Conservation (phyloP, 2,888 invertebrate species). For the Phalera bucephala region DNA sequence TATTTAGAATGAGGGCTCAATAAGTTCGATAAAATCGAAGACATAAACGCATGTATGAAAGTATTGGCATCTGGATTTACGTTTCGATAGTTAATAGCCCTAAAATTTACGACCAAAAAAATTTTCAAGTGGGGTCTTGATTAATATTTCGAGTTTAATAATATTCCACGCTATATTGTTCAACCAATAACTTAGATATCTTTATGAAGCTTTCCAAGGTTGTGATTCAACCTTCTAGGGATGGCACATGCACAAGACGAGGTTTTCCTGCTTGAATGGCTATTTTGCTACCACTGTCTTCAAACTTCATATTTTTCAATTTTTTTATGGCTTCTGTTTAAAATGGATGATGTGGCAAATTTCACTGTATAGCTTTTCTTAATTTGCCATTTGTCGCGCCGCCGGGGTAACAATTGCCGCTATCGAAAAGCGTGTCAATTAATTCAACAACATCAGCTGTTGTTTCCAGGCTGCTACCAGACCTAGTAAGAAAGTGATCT, state of each 20-base stretch:
- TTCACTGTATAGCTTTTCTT: constrained; percentile 3
- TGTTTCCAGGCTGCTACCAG: background rate
- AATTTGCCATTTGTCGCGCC: constrained; percentile 1
- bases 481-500: no score
- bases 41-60: constrained; percentile 22
- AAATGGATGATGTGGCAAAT: constrained; percentile 8
- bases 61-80: constrained; percentile 22
- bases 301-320: constrained; percentile 7
- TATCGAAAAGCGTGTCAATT: constrained; percentile 4
- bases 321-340: constrained; percentile 11
- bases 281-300: constrained; percentile 4
- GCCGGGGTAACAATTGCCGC: background rate
- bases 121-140: constrained; percentile 26
- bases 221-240: constrained; percentile 19
- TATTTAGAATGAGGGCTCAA: constrained; percentile 13
- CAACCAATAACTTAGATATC: constrained; percentile 18
- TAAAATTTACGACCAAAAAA: constrained; percentile 28
- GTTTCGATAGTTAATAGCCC: constrained; percentile 25
- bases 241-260: constrained; percentile 15
- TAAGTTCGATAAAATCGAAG: constrained; percentile 8
- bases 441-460: background rate
- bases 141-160: constrained; percentile 24
- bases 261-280: constrained; percentile 1
- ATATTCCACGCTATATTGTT: constrained; percentile 18
- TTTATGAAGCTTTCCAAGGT: constrained; percentile 21